phyloP scores from a whole-genome alignment of 1,140 invertebrate genomes.

The Drosophila guanche region DNA sequence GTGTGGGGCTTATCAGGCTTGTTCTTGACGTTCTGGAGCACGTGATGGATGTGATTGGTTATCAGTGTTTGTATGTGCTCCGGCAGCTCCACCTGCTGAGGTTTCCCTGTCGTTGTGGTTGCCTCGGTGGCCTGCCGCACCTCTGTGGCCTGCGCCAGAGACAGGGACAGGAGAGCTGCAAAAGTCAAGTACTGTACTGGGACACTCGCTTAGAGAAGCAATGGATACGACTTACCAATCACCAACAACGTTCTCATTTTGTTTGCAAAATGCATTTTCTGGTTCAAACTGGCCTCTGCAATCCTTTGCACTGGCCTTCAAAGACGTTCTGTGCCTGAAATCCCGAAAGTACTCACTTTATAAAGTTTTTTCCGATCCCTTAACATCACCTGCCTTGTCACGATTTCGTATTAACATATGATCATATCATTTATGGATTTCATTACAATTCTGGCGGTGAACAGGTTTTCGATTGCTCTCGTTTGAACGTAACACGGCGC shows the following conservation, averaged over 20 bases:
- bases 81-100: conserved; percentile 41
- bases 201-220: not conserved
- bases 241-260: conserved; percentile 50
- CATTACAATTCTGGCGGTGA: conserved; percentile 43
- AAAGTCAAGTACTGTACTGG: conserved; percentile 1
- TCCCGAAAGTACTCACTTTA: conserved; percentile 30
- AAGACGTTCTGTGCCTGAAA: conserved; percentile 44
- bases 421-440: conserved; percentile 46
- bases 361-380: conserved; percentile 44
- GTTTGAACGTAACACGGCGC: conserved; percentile 36
- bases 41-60: conserved; percentile 73
- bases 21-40: conserved; percentile 50
- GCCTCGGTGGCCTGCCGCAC: conserved; percentile 35
- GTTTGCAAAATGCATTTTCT: not conserved
- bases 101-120: conserved; percentile 14
- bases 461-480: conserved; percentile 40
- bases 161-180: conserved; percentile 46
- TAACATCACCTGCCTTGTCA: conserved; percentile 28
- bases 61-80: conserved; percentile 60
- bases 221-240: conserved; percentile 40
- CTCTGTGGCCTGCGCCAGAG: conserved; percentile 37
- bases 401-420: conserved; percentile 55
- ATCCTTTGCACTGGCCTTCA: conserved; percentile 17
- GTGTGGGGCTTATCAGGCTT: conserved; percentile 31
- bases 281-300: not conserved